These are phyloP conservation scores for Cryptotis parvus DNA, from an alignment of 2,113 vertebrate genomes.

Conservation along the genomic window DNA sequence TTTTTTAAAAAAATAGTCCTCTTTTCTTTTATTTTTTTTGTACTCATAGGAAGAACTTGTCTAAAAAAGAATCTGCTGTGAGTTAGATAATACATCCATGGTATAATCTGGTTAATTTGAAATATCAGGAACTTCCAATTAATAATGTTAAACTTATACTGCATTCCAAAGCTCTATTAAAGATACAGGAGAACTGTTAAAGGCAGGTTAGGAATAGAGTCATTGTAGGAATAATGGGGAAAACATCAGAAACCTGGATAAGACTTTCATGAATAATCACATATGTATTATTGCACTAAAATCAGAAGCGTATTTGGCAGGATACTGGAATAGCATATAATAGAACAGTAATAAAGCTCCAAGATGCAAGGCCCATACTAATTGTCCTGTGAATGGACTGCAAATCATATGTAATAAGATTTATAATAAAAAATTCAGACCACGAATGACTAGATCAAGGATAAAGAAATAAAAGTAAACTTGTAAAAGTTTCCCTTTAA, in stretches of 20 bases:
- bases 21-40: neutral
- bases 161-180: neutral
- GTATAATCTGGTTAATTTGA: neutral
- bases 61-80: neutral
- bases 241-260: neutral
- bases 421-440: neutral
- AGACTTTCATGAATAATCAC: neutral
- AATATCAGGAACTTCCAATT: neutral
- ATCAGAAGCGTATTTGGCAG: neutral
- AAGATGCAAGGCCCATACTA: neutral
- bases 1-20: neutral
- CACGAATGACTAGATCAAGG: neutral
- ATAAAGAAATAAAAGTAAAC: neutral
- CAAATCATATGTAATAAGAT: conserved; percentile 17
- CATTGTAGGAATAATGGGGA: neutral
- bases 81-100: neutral
- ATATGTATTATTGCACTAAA: neutral
- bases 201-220: neutral
- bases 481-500: neutral
- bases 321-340: neutral
- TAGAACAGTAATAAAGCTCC: neutral
- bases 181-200: neutral
- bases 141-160: conserved; percentile 13
- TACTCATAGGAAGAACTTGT: neutral
- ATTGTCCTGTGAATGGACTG: conserved; percentile 57